A percentile compares a stretch with the other conserved stretches of the same genome.
phyloP scores from a whole-genome alignment of 2,113 vertebrate genomes.

The Cephalophus harveyi region DNA sequence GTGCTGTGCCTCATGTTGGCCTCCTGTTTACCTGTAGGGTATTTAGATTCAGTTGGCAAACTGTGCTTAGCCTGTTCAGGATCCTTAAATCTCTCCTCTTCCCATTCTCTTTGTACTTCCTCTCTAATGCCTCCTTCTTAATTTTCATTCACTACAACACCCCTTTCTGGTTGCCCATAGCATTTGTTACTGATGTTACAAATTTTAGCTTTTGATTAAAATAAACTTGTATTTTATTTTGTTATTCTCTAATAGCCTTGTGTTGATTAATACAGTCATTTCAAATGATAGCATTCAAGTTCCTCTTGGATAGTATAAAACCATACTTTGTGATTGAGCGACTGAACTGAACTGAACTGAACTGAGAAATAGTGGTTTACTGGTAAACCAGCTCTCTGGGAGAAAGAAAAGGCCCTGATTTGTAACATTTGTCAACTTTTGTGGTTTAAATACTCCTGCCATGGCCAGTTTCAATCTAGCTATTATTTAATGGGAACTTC shows the following conservation, averaged over 20 bases:
- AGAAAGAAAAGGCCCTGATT: not conserved
- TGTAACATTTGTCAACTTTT: not conserved
- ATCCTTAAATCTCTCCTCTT: not conserved
- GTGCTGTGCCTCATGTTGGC: too few species aligned
- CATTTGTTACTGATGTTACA: not conserved
- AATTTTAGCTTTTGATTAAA: not conserved
- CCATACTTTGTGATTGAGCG: not conserved
- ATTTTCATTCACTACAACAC: fast-evolving
- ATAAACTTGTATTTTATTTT: not conserved
- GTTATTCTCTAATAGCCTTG: not conserved
- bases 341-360: too few species aligned
- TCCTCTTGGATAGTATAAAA: not conserved
- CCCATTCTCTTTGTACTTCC: not conserved
- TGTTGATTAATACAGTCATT: not conserved
- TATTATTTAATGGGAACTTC: not conserved
- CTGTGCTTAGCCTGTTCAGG: not conserved
- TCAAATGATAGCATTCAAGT: not conserved
- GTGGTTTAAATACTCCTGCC: not conserved
- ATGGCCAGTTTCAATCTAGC: not conserved
- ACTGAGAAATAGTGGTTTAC: not conserved
- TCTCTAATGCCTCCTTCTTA: not conserved
- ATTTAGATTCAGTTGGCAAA: not conserved
- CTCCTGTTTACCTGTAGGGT: too few species aligned
- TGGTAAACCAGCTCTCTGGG: not conserved
- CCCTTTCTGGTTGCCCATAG: not conserved